Conservation (phyloP, 2,113 vertebrate genomes). For the Oxyruncus cristatus region DNA sequence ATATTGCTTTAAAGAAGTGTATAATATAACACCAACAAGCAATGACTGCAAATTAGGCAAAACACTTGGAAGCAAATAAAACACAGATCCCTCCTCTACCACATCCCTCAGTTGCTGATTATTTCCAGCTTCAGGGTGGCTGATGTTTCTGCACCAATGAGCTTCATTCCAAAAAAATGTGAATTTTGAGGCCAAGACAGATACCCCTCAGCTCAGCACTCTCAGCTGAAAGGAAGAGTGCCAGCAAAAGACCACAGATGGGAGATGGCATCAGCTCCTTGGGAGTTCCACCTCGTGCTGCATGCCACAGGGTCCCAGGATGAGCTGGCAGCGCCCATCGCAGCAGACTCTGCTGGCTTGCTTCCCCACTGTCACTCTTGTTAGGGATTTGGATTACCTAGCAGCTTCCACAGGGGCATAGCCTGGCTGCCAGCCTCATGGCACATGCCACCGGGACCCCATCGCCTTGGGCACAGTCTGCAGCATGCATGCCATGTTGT, state of each 20-base stretch:
- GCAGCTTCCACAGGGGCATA: background rate
- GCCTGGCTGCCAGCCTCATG: background rate
- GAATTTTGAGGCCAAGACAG: background rate
- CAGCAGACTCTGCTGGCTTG: background rate
- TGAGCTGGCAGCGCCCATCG: background rate
- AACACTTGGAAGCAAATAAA: background rate
- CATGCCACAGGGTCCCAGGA: fast-evolving
- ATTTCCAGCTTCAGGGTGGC: background rate
- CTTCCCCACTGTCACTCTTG: background rate
- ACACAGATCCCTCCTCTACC: background rate
- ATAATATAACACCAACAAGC: background rate
- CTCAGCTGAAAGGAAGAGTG: background rate
- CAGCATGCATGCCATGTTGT: fast-evolving
- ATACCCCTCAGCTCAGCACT: background rate
- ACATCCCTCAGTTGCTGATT: background rate
- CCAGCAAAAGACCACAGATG: constrained; percentile 29
- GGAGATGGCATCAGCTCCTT: background rate
- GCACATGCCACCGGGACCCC: background rate
- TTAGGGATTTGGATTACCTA: background rate
- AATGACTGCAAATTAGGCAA: background rate
- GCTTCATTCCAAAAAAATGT: background rate
- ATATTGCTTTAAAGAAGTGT: background rate
- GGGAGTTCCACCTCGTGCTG: fast-evolving
- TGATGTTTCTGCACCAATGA: background rate
- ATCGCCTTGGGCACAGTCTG: fast-evolving